Percentiles rank a stretch among this genome's conserved stretches.
Conservation (phyloP, 92 coral and sea anemone genomes). For the Phenganax subtilis region DNA sequence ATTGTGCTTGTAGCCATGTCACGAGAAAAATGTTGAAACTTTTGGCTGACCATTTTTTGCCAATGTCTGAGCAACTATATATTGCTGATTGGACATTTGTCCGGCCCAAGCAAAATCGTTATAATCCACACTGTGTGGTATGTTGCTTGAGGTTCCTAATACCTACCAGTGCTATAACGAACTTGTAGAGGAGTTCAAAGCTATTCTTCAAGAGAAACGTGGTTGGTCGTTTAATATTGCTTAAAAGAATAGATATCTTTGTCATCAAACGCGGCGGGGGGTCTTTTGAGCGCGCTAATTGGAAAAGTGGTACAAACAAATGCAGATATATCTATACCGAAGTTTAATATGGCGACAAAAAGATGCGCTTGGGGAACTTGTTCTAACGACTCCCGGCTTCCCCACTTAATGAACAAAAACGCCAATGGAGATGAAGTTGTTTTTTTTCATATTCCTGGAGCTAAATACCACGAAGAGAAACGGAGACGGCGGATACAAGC, state of each 20-base stretch:
- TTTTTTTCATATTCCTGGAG: slow-evolving; percentile 53
- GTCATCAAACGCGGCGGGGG: not conserved
- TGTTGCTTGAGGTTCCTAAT: too few relatives aligned
- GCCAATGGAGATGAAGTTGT: not conserved
- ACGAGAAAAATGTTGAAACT: too few relatives aligned
- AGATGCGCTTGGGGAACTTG: slow-evolving; percentile 55
- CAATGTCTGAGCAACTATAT: too few relatives aligned
- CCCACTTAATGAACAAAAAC: slow-evolving; percentile 46
- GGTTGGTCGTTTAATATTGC: too few relatives aligned
- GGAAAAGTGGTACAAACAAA: not conserved
- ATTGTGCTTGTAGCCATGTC: too few relatives aligned
- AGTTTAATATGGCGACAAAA: slow-evolving; percentile 45
- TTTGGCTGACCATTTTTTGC: too few relatives aligned
- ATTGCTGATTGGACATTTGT: too few relatives aligned
- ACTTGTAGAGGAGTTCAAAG: too few relatives aligned
- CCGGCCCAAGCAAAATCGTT: too few relatives aligned
- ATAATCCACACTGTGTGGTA: too few relatives aligned
- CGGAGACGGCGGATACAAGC: slow-evolving; percentile 50
- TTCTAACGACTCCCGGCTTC: slow-evolving; percentile 51
- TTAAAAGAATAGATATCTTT: not conserved
- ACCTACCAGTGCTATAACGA: too few relatives aligned
- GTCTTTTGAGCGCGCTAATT: not conserved
- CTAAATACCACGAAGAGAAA: slow-evolving; percentile 48
- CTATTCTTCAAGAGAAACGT: too few relatives aligned
- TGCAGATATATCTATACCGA: not conserved